Evolutionary conservation across 2,113 vertebrate genomes (phyloP).

Genomic region (Halichoerus grypus): DNA sequence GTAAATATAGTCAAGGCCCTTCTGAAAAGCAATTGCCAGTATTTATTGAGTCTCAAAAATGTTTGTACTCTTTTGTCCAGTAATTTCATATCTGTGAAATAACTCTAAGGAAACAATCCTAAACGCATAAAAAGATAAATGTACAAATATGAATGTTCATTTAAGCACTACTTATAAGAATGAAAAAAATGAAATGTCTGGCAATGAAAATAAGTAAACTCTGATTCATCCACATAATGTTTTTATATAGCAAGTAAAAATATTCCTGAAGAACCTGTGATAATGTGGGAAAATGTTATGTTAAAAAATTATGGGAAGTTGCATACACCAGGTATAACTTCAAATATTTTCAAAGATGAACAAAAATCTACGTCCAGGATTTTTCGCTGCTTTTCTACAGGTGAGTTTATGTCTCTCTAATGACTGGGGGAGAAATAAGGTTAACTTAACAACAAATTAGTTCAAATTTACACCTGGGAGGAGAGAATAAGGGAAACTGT

Average conservation of each 20-base stretch:
- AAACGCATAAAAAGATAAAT: neutral
- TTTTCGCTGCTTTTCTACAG: neutral
- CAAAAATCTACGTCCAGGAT: neutral
- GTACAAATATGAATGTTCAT: neutral
- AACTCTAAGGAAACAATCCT: neutral
- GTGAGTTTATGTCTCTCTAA: neutral
- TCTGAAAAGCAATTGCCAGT: constrained; percentile 10
- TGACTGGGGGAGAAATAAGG: neutral
- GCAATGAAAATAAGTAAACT: neutral
- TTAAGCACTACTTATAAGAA: neutral
- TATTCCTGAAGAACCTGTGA: constrained; percentile 42
- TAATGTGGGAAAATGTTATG: neutral
- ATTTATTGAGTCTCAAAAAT: neutral
- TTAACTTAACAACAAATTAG: neutral
- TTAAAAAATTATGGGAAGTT: constrained; percentile 15
- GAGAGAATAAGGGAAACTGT: constrained; percentile 14
- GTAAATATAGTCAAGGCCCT: neutral
- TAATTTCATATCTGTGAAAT: neutral
- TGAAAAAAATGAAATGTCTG: constrained; percentile 4
- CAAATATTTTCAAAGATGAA: constrained; percentile 45
- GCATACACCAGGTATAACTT: neutral
- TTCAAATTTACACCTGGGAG: neutral
- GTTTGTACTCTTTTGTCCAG: neutral
- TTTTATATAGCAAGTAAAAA: constrained; percentile 36
- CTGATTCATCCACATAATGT: neutral